These are phyloP conservation scores for Anthoscopus minutus DNA, from an alignment of 2,113 vertebrate species.

Conservation along the genomic window DNA sequence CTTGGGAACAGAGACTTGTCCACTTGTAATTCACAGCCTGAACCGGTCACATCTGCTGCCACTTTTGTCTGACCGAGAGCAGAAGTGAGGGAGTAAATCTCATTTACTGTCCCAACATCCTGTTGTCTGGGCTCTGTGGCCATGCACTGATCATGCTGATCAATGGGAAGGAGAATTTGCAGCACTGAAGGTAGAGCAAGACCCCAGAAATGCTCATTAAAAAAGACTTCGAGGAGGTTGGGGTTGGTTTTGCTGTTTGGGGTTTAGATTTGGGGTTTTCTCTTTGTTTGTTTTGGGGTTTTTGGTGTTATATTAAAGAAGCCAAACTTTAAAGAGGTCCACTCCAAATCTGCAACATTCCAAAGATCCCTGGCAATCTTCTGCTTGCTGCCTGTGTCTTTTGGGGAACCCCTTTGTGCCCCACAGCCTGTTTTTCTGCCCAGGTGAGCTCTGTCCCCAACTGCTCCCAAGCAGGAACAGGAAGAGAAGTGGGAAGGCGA, in stretches of 20 bases:
- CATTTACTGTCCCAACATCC: not conserved
- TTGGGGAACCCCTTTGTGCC: not conserved
- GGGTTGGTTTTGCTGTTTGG: not conserved
- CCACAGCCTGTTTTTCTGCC: not conserved
- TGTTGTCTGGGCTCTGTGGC: fast-evolving
- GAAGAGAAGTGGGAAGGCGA: fast-evolving
- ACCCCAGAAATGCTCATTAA: not conserved
- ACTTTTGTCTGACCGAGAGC: not conserved
- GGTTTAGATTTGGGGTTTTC: not conserved
- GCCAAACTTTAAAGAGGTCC: not conserved
- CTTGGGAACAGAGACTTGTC: not conserved
- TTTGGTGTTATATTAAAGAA: not conserved
- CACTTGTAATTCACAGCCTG: not conserved
- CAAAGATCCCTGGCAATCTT: not conserved
- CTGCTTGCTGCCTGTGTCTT: not conserved
- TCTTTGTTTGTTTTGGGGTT: not conserved
- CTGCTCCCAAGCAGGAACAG: not conserved
- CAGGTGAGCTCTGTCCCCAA: fast-evolving
- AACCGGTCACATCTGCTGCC: not conserved
- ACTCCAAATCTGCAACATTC: not conserved
- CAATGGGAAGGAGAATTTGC: not conserved
- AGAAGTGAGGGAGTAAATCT: not conserved
- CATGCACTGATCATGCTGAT: not conserved
- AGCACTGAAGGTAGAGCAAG: not conserved
- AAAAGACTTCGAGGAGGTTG: not conserved